phyloP scores from a whole-genome alignment of 2,797 vertebrate genomes.

The Rousettus madagascariensis region DNA sequence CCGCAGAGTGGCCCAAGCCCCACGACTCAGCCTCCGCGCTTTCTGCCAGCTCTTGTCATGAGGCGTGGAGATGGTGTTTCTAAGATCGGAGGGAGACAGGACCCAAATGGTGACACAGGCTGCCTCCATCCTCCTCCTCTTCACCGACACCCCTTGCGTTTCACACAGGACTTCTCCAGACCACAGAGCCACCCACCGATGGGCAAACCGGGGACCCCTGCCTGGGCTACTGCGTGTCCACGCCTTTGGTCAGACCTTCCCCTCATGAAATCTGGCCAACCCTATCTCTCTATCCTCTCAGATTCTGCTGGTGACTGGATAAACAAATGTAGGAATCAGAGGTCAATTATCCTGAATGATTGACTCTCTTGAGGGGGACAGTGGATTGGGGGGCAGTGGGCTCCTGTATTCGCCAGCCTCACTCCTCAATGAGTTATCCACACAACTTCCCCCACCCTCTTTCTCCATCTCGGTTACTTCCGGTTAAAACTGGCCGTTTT shows the following conservation, averaged over 20 bases:
- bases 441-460: no score
- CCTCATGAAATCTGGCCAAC: background rate
- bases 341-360: background rate
- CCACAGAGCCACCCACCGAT: background rate
- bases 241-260: background rate
- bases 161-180: background rate
- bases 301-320: background rate
- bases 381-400: background rate
- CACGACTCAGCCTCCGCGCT: background rate
- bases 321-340: background rate
- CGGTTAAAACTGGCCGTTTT: background rate
- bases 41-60: background rate
- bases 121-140: background rate
- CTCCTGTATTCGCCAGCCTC: background rate
- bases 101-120: no score
- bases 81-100: background rate
- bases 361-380: background rate
- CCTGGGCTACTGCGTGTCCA: no score
- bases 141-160: fast-evolving
- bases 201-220: fast-evolving
- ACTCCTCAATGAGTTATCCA: background rate
- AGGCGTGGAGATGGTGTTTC: background rate
- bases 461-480: background rate
- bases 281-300: background rate
- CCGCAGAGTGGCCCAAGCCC: background rate